These are phyloP conservation scores for Agrotis ipsilon DNA, from an alignment of 2,888 invertebrate genomes.

Conservation along the genomic window DNA sequence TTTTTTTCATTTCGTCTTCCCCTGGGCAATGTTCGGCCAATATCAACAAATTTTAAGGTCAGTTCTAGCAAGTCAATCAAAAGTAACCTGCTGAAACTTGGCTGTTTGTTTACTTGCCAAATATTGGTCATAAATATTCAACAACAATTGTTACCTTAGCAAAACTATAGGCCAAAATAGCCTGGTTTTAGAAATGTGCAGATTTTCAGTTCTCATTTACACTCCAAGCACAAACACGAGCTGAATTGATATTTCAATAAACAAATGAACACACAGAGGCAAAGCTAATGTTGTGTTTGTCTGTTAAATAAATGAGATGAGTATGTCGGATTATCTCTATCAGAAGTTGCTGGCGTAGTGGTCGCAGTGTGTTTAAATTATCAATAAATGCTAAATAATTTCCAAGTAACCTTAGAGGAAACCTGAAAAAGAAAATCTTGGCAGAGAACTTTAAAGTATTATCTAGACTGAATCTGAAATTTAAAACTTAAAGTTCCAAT, in stretches of 20 bases:
- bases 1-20: constrained; percentile 39
- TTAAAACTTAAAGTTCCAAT: too few species aligned
- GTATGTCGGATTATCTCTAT: too few species aligned
- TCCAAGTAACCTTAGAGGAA: background rate
- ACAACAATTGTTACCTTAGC: constrained; percentile 26
- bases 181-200: constrained; percentile 6
- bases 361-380: background rate
- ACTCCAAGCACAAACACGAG: constrained; percentile 10
- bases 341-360: too few species aligned
- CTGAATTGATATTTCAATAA: constrained; percentile 29
- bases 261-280: background rate
- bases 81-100: constrained; percentile 25
- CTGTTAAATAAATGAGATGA: background rate
- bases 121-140: constrained; percentile 47
- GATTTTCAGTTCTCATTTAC: constrained; percentile 37
- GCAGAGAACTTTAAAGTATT: too few species aligned
- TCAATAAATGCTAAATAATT: too few species aligned
- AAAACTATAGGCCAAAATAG: constrained; percentile 30
- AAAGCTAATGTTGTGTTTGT: background rate
- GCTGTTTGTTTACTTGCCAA: constrained; percentile 27
- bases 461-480: too few species aligned
- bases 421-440: background rate
- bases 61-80: constrained; percentile 50
- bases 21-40: constrained; percentile 32
- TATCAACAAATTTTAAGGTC: constrained; percentile 42